Evolutionary conservation across 2,888 invertebrate genomes (phyloP), one percentile per base, ranked within the genome.

Genomic region (Portevinia maculata): DNA sequence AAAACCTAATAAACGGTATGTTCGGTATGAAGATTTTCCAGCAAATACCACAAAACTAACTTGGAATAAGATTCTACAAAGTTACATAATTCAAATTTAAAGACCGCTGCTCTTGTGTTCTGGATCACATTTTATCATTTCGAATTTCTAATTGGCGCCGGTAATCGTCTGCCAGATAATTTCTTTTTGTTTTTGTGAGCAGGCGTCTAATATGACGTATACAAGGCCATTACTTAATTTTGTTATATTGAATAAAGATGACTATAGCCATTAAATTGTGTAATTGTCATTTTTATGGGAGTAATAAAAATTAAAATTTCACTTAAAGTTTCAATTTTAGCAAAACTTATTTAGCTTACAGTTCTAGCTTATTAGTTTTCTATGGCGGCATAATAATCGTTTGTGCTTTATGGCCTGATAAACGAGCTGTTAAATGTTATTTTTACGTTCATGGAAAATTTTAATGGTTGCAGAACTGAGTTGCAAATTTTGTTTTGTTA

Each of bases 101-200:
- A 11, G 9, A 6, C 6, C 34, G n/a, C 34, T 11, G 34, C 9
- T 11, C 34, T 34, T 7, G 34, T 11, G 34, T 34, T 11, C 34
- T 34, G 0, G 34, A 34, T 34, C 34, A 34, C n/a, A 34, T 34
- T 34, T 34, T 17, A 44, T 44, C 44, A 11, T 32, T 19, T 44
- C 19, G 60, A 34, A 21, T 37, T 28, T 21, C 1, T 8, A 13
- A 19, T 41, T 65, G 57, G 65, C 65, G 65, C 57, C 74, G 65
- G 37, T 34, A 57, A 57, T 65, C 21, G 46, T 46, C 46, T 32
- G 13, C n/a, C 3, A 24, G 32, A n/a, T 44, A 15, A 28, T n/a
- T n/a, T 8, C 15, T 44, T 50, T 28, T 3, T 8, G 15, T 30
- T 3, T 28, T 4, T 9, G 34, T 11, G 9, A 11, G 7, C 34